These are phyloP conservation scores for Mimachlamys varia DNA, from an alignment of 2,888 invertebrate species.

Conservation along the genomic window DNA sequence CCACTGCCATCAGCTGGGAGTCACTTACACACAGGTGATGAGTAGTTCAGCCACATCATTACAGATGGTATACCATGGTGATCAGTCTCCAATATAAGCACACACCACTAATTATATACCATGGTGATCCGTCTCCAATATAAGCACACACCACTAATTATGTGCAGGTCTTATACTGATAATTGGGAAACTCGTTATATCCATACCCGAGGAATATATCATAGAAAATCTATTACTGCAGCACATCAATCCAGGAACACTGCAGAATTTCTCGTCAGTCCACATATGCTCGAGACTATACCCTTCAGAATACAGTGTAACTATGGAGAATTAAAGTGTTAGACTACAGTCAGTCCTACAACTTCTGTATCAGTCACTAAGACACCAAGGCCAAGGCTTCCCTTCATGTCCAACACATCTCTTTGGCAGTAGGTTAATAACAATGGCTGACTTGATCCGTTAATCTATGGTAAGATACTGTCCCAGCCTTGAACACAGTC, in stretches of 20 bases:
- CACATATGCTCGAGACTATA: too few species aligned
- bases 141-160: not conserved
- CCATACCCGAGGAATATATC: too few species aligned
- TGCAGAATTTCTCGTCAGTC: too few species aligned
- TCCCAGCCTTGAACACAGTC: not conserved
- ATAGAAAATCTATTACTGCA: too few species aligned
- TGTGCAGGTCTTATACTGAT: not conserved
- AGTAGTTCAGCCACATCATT: not conserved
- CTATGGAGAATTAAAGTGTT: not conserved
- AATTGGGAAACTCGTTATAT: not conserved
- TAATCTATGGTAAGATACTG: not conserved
- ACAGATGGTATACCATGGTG: not conserved
- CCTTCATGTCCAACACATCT: not conserved
- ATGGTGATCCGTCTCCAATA: too few species aligned
- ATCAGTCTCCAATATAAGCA: too few species aligned
- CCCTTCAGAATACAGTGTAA: too few species aligned
- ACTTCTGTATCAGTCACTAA: too few species aligned
- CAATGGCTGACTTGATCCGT: not conserved
- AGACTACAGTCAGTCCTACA: not conserved
- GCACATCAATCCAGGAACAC: too few species aligned
- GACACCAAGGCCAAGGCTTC: not conserved
- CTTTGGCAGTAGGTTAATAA: not conserved
- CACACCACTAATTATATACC: not conserved
- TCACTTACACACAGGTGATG: not conserved
- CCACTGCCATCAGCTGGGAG: too few species aligned